These are phyloP conservation scores for Polyodon spathula DNA, from an alignment of 2,113 vertebrate species.

Conservation along the genomic window DNA sequence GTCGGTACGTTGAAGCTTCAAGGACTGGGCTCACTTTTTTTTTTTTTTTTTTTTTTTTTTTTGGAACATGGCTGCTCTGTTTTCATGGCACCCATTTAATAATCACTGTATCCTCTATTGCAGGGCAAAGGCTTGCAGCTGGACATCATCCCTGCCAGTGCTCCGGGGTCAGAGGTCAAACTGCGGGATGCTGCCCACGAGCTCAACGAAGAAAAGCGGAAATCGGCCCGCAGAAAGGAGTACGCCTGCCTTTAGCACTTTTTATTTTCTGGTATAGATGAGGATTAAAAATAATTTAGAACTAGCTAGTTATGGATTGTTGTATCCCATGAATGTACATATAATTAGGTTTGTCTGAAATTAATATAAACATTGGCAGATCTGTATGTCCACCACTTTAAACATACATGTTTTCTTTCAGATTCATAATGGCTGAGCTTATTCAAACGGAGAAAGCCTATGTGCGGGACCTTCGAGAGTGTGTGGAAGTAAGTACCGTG, in stretches of 20 bases:
- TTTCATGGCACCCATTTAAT: slow-evolving; percentile 19
- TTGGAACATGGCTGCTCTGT: slow-evolving; percentile 10
- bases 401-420: slow-evolving; percentile 35
- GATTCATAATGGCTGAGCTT: slow-evolving; percentile 98
- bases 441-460: slow-evolving; percentile 98
- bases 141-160: slow-evolving; percentile 90
- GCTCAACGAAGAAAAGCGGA: slow-evolving; percentile 92
- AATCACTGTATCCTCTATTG: slow-evolving; percentile 20
- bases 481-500: slow-evolving; percentile 90
- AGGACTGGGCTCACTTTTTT: neutral
- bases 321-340: too few relatives aligned
- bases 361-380: neutral
- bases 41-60: neutral
- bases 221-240: slow-evolving; percentile 97
- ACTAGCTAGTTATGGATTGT: too few relatives aligned
- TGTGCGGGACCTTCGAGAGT: slow-evolving; percentile 91
- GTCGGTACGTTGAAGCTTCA: slow-evolving; percentile 58
- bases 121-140: slow-evolving; percentile 96
- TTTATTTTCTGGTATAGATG: neutral
- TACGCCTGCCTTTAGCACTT: slow-evolving; percentile 42
- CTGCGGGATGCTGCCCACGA: slow-evolving; percentile 90
- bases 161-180: slow-evolving; percentile 93
- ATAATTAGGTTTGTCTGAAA: slow-evolving; percentile 15
- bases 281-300: too few relatives aligned
- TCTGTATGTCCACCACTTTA: neutral